phyloP scores from a whole-genome alignment of 2,888 invertebrate species.

The Philaethria dido region DNA sequence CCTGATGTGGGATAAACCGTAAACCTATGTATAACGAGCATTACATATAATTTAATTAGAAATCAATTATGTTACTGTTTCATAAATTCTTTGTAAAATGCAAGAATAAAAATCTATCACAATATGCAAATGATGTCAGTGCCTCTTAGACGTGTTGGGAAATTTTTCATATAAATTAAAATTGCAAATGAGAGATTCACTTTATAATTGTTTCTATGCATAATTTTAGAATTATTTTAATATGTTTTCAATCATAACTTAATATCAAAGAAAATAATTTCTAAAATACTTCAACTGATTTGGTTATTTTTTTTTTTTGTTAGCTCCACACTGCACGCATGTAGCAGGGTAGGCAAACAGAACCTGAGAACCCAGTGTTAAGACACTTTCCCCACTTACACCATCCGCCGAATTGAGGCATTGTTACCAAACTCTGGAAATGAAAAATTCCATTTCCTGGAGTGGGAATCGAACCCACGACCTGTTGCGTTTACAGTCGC shows the following conservation, averaged over 20 bases:
- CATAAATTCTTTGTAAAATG: not conserved
- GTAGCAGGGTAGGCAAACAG: no score
- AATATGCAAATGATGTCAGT: conserved; percentile 10
- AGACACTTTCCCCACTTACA: no score
- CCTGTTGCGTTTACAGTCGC: no score
- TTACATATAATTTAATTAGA: not conserved
- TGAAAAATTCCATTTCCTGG: no score
- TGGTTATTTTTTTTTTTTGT: no score
- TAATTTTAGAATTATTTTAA: not conserved
- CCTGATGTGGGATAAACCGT: no score
- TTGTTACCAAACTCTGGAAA: no score
- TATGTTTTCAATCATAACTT: not conserved
- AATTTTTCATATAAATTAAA: conserved; percentile 12
- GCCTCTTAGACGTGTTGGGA: conserved; percentile 1
- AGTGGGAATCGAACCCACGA: no score
- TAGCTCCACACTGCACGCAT: no score
- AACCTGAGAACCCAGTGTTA: no score
- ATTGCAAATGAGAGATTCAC: not conserved
- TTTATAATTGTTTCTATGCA: conserved; percentile 11
- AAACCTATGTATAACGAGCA: no score
- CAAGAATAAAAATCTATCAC: conserved; percentile 1
- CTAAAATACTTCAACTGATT: not conserved
- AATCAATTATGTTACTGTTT: not conserved
- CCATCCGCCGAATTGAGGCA: no score
- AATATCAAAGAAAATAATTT: not conserved